A percentile compares a stretch with the other conserved stretches of the same genome.
Evolutionary conservation across 2,797 vertebrate genomes (phyloP).

Genomic region (Botia kubotai): DNA sequence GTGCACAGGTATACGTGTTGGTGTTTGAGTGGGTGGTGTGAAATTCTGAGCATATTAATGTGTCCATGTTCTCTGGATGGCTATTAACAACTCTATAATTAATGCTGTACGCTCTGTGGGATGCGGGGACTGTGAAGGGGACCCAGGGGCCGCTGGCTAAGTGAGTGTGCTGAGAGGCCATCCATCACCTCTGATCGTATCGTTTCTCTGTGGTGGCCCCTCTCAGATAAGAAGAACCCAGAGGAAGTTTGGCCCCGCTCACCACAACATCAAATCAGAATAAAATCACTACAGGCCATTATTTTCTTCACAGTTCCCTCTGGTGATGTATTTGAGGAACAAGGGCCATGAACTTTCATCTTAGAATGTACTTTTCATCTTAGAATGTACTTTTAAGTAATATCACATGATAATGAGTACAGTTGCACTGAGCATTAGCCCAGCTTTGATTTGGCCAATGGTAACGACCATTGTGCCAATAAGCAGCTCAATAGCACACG

Average conservation of each 20-base stretch:
- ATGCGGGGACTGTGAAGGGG: constrained; percentile 15
- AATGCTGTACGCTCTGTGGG: constrained; percentile 42
- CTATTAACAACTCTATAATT: constrained; percentile 52
- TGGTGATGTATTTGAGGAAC: constrained; percentile 31
- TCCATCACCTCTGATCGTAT: constrained; percentile 42
- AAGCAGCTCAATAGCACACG: too few relatives aligned
- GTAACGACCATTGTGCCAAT: not conserved
- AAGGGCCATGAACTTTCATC: not conserved
- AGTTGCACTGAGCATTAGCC: not conserved
- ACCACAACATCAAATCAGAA: constrained; percentile 30
- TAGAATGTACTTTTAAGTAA: constrained; percentile 11
- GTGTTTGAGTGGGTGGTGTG: constrained; percentile 35
- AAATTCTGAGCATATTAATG: constrained; percentile 42
- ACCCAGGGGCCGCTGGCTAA: constrained; percentile 24
- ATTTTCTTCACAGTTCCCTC: constrained; percentile 18
- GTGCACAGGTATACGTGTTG: constrained; percentile 8
- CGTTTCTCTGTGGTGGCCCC: constrained; percentile 21
- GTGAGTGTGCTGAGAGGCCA: constrained; percentile 30
- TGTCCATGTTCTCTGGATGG: constrained; percentile 14
- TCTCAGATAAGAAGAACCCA: constrained; percentile 17
- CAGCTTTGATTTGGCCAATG: not conserved
- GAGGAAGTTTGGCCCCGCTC: constrained; percentile 31
- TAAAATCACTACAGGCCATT: constrained; percentile 34
- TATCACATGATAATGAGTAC: not conserved
- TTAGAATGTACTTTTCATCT: not conserved